Conservation (phyloP, 2,888 invertebrate genomes). For the Perizoma affinitatum region DNA sequence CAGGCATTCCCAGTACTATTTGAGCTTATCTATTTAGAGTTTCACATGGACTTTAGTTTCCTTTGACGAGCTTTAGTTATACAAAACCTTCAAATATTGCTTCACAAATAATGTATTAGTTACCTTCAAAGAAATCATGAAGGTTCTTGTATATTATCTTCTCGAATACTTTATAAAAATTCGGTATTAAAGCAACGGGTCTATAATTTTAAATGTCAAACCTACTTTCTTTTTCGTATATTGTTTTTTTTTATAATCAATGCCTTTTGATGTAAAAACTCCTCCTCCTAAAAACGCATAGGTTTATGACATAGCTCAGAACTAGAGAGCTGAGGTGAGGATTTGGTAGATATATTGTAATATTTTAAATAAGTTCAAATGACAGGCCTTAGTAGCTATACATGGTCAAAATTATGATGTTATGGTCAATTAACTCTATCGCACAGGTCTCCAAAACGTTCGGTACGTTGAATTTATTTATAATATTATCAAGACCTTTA, state of each 20-base stretch:
- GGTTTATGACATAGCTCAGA: too few relatives aligned
- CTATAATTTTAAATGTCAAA: too few relatives aligned
- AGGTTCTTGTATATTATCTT: too few relatives aligned
- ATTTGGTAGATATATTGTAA: too few relatives aligned
- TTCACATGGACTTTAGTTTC: conserved; percentile 19
- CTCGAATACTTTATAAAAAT: too few relatives aligned
- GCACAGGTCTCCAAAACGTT: conserved; percentile 3
- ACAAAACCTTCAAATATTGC: conserved; percentile 13
- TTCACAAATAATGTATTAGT: conserved; percentile 8
- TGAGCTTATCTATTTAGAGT: conserved; percentile 35
- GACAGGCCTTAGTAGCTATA: not conserved
- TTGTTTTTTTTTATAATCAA: too few relatives aligned
- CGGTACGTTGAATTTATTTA: not conserved
- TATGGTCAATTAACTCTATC: not conserved
- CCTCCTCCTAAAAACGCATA: too few relatives aligned
- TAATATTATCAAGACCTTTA: conserved; percentile 1
- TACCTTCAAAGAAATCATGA: too few relatives aligned
- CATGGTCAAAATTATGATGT: not conserved
- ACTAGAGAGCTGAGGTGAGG: too few relatives aligned
- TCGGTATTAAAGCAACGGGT: too few relatives aligned
- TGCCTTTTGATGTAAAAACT: too few relatives aligned
- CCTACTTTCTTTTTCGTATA: too few relatives aligned
- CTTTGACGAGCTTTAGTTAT: conserved; percentile 29
- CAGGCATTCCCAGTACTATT: conserved; percentile 43
- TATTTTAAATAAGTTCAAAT: not conserved